These are phyloP conservation scores for Equus przewalskii DNA, from an alignment of 2,113 vertebrate species.

Conservation along the genomic window DNA sequence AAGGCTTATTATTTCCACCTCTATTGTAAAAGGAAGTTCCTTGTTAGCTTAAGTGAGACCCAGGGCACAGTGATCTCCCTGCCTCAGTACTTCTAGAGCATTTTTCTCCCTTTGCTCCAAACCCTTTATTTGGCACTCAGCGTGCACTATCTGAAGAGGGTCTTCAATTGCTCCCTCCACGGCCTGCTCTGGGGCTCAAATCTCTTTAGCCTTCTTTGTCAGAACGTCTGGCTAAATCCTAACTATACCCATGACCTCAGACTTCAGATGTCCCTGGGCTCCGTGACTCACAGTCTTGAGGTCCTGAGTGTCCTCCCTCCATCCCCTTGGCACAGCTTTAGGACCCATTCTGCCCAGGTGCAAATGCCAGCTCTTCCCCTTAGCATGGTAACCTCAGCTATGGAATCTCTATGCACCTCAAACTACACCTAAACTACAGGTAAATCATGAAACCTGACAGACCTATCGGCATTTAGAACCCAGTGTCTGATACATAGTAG, in stretches of 20 bases:
- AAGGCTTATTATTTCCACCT: neutral
- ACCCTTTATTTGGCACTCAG: neutral
- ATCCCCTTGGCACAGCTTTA: neutral
- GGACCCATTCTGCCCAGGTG: neutral
- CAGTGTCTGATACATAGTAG: neutral
- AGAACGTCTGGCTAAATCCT: neutral
- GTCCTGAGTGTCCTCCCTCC: neutral
- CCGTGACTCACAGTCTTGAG: neutral
- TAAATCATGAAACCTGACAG: neutral
- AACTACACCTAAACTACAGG: neutral
- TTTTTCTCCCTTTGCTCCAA: neutral
- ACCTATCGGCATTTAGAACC: neutral
- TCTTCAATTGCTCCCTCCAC: neutral
- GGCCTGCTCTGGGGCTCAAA: neutral
- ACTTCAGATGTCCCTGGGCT: neutral
- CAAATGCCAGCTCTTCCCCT: neutral
- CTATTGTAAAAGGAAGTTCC: neutral
- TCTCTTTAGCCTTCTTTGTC: neutral
- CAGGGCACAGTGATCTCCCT: neutral
- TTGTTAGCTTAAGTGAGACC: constrained; percentile 4
- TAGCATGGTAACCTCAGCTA: neutral
- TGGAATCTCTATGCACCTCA: neutral
- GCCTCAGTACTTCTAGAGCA: neutral
- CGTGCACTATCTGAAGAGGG: neutral
- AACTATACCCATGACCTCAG: neutral